Conservation (phyloP, 2,797 vertebrate genomes). For the Sebastes steindachneri region DNA sequence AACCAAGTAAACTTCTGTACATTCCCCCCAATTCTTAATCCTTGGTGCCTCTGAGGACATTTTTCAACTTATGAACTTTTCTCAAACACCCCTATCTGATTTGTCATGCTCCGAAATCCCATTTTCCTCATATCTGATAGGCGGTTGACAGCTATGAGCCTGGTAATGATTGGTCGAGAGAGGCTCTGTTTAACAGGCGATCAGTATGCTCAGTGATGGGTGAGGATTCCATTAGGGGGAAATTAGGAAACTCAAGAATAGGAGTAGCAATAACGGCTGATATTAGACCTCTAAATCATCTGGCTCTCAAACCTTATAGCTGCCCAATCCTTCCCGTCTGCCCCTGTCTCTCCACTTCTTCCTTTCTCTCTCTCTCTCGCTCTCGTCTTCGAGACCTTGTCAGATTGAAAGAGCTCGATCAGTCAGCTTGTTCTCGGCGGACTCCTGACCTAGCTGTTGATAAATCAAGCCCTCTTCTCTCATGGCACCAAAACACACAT, state of each 20-base stretch:
- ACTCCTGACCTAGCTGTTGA: conserved; percentile 46
- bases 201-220: conserved; percentile 75
- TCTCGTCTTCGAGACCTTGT: conserved; percentile 49
- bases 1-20: neutral
- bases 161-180: conserved; percentile 64
- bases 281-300: conserved; percentile 80
- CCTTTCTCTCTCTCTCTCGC: conserved; percentile 9
- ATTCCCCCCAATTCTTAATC: neutral
- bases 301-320: conserved; percentile 54
- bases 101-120: conserved; percentile 51
- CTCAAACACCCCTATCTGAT: conserved; percentile 42
- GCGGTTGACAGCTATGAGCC: conserved; percentile 50
- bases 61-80: conserved; percentile 39
- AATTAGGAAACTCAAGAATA: conserved; percentile 77
- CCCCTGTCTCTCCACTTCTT: conserved; percentile 24
- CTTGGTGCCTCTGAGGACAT: conserved; percentile 11
- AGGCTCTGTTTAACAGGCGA: conserved; percentile 69
- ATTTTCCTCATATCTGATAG: conserved; percentile 55
- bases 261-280: conserved; percentile 75
- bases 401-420: conserved; percentile 53
- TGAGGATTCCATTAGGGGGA: conserved; percentile 75
- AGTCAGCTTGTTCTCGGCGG: conserved; percentile 50
- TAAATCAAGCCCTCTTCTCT: conserved; percentile 60
- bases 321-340: conserved; percentile 36
- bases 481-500: conserved; percentile 46